Evolutionary conservation across 2,113 vertebrate species (phyloP).

Genomic region (Pachycephala philippinensis): DNA sequence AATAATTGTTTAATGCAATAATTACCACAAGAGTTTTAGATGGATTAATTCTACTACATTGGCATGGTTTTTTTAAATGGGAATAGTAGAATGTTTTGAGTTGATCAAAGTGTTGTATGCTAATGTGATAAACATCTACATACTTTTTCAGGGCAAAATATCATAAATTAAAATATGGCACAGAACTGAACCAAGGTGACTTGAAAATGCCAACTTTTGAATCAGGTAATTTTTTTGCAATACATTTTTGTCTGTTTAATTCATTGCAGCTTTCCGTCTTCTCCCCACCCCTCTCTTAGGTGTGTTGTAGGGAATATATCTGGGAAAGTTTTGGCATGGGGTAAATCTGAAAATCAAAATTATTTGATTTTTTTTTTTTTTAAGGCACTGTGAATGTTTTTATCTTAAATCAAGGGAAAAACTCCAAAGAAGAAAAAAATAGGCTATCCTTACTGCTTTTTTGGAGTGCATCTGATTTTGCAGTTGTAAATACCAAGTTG

Average conservation of each 20-base stretch:
- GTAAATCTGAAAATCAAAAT: background rate
- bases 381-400: background rate
- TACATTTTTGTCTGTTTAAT: background rate
- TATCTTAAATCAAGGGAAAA: background rate
- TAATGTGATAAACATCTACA: background rate
- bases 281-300: fast-evolving
- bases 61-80: background rate
- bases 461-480: background rate
- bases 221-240: constrained; percentile 79
- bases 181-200: constrained; percentile 95
- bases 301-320: background rate
- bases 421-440: background rate
- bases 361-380: background rate
- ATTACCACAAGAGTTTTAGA: background rate
- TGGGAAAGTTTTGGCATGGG: background rate
- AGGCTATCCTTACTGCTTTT: background rate
- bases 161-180: constrained; percentile 99
- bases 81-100: background rate
- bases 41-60: background rate
- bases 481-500: background rate
- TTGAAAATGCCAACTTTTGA: constrained; percentile 98
- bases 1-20: background rate
- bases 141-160: constrained; percentile 90
- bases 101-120: background rate
- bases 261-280: background rate